Evolutionary conservation across 1,140 invertebrate species (phyloP), one percentile per base, ranked within the genome.

Genomic region (Drosophila cardini): DNA sequence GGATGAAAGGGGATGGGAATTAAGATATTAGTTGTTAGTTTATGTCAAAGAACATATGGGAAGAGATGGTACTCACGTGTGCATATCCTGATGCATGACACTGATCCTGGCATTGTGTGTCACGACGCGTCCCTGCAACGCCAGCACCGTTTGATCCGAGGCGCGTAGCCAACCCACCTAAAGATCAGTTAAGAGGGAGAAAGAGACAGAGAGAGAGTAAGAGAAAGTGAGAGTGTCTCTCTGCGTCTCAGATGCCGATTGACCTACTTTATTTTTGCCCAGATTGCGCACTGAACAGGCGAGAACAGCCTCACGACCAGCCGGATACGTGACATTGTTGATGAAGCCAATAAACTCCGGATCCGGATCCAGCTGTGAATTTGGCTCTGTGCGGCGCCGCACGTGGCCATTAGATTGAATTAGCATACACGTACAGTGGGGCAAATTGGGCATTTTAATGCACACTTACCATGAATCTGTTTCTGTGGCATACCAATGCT

Each of bases 121-220:
- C n/a, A 98, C 96, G 16, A 98, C 96, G 34, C 95, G 94, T 13
- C 95, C 96, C 91, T 97, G 96, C 1, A 98, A 93, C 0, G 96
- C 96, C 13, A 98, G 93, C 26, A 98, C 96, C 10, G 97, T 98
- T 92, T 98, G 97, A 90, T 97, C 97, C 77, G 97, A 96, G 0
- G 96, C 96, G 81, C 96, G 94, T 78, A 98, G 94, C 97, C 97
- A 98, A n/a, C 96, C 97, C 21, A 98, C 96, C 97, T 98, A 92
- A 0, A 18, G 65, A 45, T 50, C n/a, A 13, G 21, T 26, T 26
- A 26, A 26, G 6, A 38, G 36, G 4, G 11, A 30, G 46, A 32
- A n/a, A 9, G 4, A 11, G 0, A 40, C 5, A 11, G 9, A 38
- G 46, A 53, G 30, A 46, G 30, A 30, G 8, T 5, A n/a, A 6